phyloP scores from a whole-genome alignment of 1,140 invertebrate species.

The Whitmania pigra region DNA sequence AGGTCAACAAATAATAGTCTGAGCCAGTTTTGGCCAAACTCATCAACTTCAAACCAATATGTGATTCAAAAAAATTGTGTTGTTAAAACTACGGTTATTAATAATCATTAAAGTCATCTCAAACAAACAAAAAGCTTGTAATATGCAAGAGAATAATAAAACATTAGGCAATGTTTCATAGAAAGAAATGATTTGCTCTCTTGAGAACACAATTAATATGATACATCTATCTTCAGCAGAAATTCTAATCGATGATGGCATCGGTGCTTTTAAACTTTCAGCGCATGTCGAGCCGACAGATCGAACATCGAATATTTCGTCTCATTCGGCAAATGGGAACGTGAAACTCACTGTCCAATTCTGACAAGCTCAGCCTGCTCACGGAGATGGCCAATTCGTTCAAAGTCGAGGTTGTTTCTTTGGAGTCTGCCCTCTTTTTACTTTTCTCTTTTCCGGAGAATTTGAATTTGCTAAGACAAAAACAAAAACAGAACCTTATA shows the following conservation, averaged over 20 bases:
- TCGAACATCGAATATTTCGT: background rate
- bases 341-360: background rate
- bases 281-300: background rate
- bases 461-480: background rate
- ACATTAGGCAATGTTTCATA: background rate
- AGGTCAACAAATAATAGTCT: too few species aligned
- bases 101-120: too few species aligned
- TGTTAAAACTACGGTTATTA: too few species aligned
- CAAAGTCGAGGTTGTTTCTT: background rate
- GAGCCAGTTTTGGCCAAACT: too few species aligned
- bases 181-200: too few species aligned
- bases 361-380: background rate
- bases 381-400: background rate
- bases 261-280: background rate
- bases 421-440: background rate
- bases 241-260: background rate
- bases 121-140: background rate
- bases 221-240: background rate
- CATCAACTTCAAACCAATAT: too few species aligned
- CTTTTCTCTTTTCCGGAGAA: background rate
- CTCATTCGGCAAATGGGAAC: background rate
- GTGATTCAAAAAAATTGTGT: too few species aligned
- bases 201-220: too few species aligned
- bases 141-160: background rate
- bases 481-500: too few species aligned